A percentile compares a stretch with the other conserved stretches of the same genome.
Evolutionary conservation across 2,113 vertebrate genomes (phyloP).

Genomic region (Pristiophorus japonicus): DNA sequence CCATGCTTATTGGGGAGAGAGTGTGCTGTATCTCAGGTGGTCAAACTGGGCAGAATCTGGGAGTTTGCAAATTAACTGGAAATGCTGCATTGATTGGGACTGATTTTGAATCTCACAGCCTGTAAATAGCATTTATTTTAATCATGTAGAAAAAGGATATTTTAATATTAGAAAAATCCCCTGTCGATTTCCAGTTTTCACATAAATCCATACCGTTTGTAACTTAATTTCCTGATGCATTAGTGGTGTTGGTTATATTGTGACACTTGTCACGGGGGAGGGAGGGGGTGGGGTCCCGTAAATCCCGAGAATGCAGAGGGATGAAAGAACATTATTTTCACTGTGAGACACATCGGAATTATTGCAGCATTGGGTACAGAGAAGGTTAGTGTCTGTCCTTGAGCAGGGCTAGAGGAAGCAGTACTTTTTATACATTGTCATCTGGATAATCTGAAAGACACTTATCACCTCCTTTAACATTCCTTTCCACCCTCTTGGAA

Average conservation of each 20-base stretch:
- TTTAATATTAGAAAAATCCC: background rate
- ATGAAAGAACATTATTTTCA: background rate
- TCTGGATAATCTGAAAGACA: conserved; percentile 11
- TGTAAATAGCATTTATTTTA: background rate
- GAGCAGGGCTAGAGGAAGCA: background rate
- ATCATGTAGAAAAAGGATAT: background rate
- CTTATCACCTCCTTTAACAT: conserved; percentile 21
- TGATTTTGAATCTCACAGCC: background rate
- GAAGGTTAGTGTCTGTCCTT: background rate
- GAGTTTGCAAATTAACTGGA: too few relatives aligned
- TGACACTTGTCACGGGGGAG: background rate
- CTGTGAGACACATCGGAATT: background rate
- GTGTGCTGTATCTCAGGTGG: too few relatives aligned
- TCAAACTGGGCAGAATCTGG: too few relatives aligned
- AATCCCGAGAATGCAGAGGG: too few relatives aligned
- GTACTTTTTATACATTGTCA: background rate
- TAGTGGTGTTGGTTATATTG: background rate
- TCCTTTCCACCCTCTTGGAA: background rate
- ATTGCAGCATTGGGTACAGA: background rate
- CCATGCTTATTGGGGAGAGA: too few relatives aligned
- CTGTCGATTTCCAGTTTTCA: background rate
- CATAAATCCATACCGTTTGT: background rate
- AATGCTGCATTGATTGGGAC: too few relatives aligned
- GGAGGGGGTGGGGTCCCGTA: too few relatives aligned
- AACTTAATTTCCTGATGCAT: background rate